Evolutionary conservation across 2,113 vertebrate genomes (phyloP), one percentile per base, ranked within the genome.

Genomic region (Reinhardtius hippoglossoides): DNA sequence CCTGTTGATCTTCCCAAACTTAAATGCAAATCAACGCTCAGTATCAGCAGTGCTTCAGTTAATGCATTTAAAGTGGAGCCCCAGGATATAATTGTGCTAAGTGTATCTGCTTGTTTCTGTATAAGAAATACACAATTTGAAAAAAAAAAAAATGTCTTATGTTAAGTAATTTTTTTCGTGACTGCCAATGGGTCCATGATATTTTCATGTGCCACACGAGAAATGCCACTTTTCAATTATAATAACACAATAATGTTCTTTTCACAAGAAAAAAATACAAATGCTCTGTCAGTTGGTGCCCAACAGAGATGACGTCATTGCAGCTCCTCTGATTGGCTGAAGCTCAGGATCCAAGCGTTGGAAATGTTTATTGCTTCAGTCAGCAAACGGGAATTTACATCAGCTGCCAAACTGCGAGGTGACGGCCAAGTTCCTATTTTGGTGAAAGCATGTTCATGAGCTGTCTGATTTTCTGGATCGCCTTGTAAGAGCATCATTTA

Each of bases 371-470:
- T 52, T 78, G 85, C 81, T 80, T 83, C 61, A 80, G 87, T 88
- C 85, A 85, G 85, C 87, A 86, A 87, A 87, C 77, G 40, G 70
- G 67, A 78, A 80, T 72, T 87, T 63, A 54, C 12, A 61, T 81
- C 74, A 37, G 61, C 71, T 85, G 86, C 84, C 84, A 83, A 70
- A 77, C 31, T 14, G 48, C 1, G 37, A 86, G 23, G 46, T 59
- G 46, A 79, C 58, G 76, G 82, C 82, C 89, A 82, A 70, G 52
- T 72, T 74, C 68, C 62, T 82, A 31, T 68, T 81, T 23, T 21
- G 44, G 72, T 74, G 68, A 77, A 70, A 71, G 48, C 63, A 63
- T 83, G 74, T 54, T 54, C 50, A 54, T 21, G 50, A 21, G 20
- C 20, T 9, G 20, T n/a, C 50, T n/a, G 50, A 54, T 67, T 71